phyloP scores from a whole-genome alignment of 2,888 invertebrate genomes.

The Ecdyonurus torrentis region DNA sequence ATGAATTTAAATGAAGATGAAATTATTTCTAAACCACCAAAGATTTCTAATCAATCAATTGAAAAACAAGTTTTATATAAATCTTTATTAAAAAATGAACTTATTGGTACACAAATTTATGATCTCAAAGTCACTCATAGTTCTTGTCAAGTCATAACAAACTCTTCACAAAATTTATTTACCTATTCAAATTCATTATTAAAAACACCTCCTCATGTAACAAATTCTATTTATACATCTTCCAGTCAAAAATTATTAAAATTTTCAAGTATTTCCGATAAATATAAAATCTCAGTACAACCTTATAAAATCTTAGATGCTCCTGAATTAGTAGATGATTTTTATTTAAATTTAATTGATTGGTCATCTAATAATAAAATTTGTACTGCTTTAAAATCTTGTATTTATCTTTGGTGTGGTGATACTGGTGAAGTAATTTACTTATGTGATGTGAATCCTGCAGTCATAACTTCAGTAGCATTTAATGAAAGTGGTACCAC shows the following conservation, averaged over 20 bases:
- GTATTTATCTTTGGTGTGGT: not conserved
- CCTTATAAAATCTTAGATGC: not conserved
- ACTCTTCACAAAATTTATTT: not conserved
- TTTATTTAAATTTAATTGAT: not conserved
- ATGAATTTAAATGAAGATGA: not conserved
- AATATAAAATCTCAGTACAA: not conserved
- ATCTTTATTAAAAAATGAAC: not conserved
- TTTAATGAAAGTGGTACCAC: not conserved
- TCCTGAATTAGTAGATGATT: not conserved
- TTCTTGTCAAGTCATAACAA: not conserved
- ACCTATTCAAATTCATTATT: not conserved
- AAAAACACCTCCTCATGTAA: no score
- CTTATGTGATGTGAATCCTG: not conserved
- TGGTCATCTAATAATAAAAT: not conserved
- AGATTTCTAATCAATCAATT: not conserved
- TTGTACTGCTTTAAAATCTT: not conserved
- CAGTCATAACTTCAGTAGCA: not conserved
- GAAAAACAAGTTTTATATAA: not conserved
- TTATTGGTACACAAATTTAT: not conserved
- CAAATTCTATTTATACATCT: not conserved
- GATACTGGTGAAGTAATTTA: not conserved
- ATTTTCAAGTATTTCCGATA: not conserved
- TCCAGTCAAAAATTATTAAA: not conserved
- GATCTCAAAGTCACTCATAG: not conserved
- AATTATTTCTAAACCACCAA: not conserved